phyloP scores from a whole-genome alignment of 1,140 invertebrate species.

The Armadillidium nasatum region DNA sequence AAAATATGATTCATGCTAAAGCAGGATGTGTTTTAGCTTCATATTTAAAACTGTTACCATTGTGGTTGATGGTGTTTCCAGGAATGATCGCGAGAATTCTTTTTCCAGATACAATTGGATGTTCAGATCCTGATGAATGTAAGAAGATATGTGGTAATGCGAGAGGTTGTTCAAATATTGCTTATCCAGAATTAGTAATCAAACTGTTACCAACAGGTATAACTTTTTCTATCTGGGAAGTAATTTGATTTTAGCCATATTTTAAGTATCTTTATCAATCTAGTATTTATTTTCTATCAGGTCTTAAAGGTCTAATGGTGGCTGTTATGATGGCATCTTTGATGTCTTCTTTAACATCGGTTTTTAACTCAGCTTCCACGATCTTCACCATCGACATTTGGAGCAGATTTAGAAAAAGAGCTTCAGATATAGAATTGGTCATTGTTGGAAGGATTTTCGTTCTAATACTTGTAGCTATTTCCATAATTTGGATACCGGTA shows the following conservation, averaged over 20 bases:
- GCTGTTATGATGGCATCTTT: slow-evolving; percentile 58
- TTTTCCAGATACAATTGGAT: slow-evolving; percentile 52
- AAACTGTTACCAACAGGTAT: slow-evolving; percentile 52
- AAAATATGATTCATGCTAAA: slow-evolving; percentile 57
- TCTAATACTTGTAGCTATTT: slow-evolving; percentile 53
- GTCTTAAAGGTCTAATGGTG: slow-evolving; percentile 54
- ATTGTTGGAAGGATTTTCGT: slow-evolving; percentile 47
- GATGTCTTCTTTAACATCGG: slow-evolving; percentile 56
- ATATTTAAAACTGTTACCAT: slow-evolving; percentile 56
- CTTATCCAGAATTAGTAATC: slow-evolving; percentile 55
- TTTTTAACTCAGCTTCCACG: slow-evolving; percentile 57
- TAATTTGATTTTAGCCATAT: no score
- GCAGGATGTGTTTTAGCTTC: slow-evolving; percentile 56
- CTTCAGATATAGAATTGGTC: slow-evolving; percentile 16
- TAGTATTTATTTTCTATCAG: slow-evolving; percentile 32
- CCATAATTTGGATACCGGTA: slow-evolving; percentile 58
- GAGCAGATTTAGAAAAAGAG: slow-evolving; percentile 40
- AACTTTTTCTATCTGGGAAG: neutral
- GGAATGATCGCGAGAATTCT: slow-evolving; percentile 58
- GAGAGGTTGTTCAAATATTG: slow-evolving; percentile 56
- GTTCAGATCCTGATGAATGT: slow-evolving; percentile 52
- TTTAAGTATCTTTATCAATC: no score
- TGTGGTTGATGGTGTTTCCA: slow-evolving; percentile 58
- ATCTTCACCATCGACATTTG: slow-evolving; percentile 58
- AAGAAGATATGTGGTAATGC: slow-evolving; percentile 48